Evolutionary conservation across 2,113 vertebrate genomes (phyloP), one percentile per base, ranked within the genome.

Genomic region (Cynopterus brachyotis): DNA sequence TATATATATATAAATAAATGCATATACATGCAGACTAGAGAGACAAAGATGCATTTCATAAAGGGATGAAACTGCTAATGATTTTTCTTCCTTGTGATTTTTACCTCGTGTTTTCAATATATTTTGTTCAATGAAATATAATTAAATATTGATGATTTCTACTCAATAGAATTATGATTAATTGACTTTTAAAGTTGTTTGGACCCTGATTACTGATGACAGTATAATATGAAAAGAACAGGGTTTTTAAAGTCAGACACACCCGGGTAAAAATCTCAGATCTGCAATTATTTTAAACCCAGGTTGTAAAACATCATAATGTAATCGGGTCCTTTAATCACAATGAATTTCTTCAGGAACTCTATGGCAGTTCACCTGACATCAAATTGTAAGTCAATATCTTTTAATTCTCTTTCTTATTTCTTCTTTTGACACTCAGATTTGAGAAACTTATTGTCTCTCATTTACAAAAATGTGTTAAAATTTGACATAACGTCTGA

Each of bases 71-170:
- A 57, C 76, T 57, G 4, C 53, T 5, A 45, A 62, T 84, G 24
- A 8, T 55, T 93, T 94, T 47, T 69, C 19, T 87, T 35, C 19
- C 28, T 75, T 55, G 10, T 79, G 26, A 78, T 35, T 92, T 86
- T 45, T 82, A 76, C 30, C 32, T 95, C 16, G 32, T 66, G 37
- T 13, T 73, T 84, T 64, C n/a, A 79, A 70, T 81, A 59, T 26
- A 64, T 76, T 87, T 93, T 73, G 28, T 76, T 88, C 17, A 81
- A 70, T 90, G 37, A 91, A 94, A 30, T 62, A 62, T 62, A 60
- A 60, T 60, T 30, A 30, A 62, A 62, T 62, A 62, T 62, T 62
- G 59, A 62, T 62, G 22, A 60, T 62, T 62, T 57, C 30, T 62
- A 62, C 11, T 62, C 28, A 84, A 87, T 91, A 81, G 26, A 92